Evolutionary conservation across 92 coral and sea anemone genomes (phyloP).

Genomic region (Parazoanthus darwini): DNA sequence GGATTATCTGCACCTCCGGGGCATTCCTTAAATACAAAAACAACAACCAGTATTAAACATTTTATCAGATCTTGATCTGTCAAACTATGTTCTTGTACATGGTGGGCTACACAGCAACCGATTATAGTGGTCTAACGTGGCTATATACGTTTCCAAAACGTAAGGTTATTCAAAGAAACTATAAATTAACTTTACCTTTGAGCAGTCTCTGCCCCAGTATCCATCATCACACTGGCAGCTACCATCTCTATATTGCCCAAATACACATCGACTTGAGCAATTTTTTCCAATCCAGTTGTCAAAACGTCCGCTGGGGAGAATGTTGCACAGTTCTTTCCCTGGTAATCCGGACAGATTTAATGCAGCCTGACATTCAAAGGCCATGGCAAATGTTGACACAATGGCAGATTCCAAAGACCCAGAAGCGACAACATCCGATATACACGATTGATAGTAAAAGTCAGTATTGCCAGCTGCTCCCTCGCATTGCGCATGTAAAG

Average conservation of each 20-base stretch:
- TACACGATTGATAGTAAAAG: constrained; percentile 52
- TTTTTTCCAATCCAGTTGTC: constrained; percentile 58
- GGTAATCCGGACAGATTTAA: constrained; percentile 59
- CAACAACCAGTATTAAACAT: background rate
- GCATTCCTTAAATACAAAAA: constrained; percentile 41
- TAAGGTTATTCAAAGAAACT: too few relatives aligned
- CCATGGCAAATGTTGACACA: constrained; percentile 60
- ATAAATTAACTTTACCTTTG: constrained; percentile 16
- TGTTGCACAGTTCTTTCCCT: constrained; percentile 58
- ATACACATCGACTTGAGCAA: constrained; percentile 57
- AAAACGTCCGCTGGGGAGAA: constrained; percentile 58
- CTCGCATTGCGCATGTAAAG: constrained; percentile 52
- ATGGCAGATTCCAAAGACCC: constrained; percentile 57
- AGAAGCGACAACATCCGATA: constrained; percentile 50
- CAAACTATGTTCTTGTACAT: too few relatives aligned
- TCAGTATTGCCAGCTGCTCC: constrained; percentile 43
- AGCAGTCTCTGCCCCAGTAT: constrained; percentile 63
- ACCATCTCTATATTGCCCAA: constrained; percentile 41
- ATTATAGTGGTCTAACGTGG: too few relatives aligned
- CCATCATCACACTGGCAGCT: constrained; percentile 62
- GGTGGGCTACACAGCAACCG: too few relatives aligned
- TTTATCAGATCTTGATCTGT: background rate
- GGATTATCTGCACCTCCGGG: constrained; percentile 73
- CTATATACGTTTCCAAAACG: too few relatives aligned
- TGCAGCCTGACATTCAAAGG: constrained; percentile 56